phyloP scores from a whole-genome alignment of 2,888 invertebrate genomes.

The Leucoptera coffeella region DNA sequence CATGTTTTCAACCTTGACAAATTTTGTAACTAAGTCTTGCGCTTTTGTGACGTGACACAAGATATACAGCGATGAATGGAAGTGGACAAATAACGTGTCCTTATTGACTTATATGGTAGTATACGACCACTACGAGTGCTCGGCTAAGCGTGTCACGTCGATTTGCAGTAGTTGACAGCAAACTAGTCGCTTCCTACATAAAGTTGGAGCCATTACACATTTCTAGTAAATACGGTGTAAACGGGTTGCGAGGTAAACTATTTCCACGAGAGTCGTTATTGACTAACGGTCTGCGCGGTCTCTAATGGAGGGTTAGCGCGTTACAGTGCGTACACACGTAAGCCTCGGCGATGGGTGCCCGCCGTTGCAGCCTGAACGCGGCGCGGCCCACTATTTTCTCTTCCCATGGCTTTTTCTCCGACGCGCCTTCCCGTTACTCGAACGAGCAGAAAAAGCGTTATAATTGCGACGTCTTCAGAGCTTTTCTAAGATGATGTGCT shows the following conservation, averaged over 20 bases:
- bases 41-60: constrained; percentile 6
- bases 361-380: constrained; percentile 13
- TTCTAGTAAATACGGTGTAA: no score
- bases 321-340: constrained; percentile 8
- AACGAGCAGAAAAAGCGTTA: constrained; percentile 8
- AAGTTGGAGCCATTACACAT: no score
- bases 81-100: no score
- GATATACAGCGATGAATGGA: constrained; percentile 1
- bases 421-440: constrained; percentile 9
- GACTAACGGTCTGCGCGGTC: constrained; percentile 3
- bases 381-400: no score
- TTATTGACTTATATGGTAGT: no score
- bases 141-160: no score
- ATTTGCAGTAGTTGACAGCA: no score
- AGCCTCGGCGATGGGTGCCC: constrained; percentile 5
- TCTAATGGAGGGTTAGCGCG: constrained; percentile 3
- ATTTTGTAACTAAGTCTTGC: constrained; percentile 20
- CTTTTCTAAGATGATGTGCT: no score
- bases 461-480: neutral
- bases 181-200: no score
- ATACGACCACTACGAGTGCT: no score
- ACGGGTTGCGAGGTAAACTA: no score
- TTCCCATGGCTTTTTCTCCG: constrained; percentile 24
- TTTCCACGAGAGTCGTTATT: constrained; percentile 4
- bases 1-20: constrained; percentile 29